phyloP scores from a whole-genome alignment of 1,140 invertebrate species.

The Calliopsis andreniformis region DNA sequence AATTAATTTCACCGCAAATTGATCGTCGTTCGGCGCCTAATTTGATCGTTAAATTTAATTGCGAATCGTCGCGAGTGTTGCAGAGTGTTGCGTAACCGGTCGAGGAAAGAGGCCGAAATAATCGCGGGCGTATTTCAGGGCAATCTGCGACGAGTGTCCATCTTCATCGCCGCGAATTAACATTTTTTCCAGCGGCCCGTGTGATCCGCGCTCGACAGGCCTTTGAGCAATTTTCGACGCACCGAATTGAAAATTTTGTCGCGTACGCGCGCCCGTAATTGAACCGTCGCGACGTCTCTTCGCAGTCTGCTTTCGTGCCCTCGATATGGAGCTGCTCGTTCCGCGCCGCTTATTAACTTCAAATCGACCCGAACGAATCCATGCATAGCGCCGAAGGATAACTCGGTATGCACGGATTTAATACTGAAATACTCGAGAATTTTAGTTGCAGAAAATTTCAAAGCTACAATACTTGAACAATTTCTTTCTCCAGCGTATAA shows the following conservation, averaged over 20 bases:
- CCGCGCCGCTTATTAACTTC: background rate
- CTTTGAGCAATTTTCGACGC: constrained; percentile 29
- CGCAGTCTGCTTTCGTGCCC: constrained; percentile 4
- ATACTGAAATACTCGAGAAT: too few species aligned
- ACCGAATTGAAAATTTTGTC: constrained; percentile 38
- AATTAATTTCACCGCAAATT: background rate
- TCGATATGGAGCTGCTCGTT: background rate
- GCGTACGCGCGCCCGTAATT: constrained; percentile 30
- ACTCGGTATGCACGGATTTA: background rate
- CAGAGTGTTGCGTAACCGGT: constrained; percentile 12
- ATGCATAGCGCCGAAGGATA: background rate
- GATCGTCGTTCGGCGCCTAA: background rate
- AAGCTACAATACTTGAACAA: too few species aligned
- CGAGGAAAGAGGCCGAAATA: constrained; percentile 3
- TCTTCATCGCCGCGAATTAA: constrained; percentile 44
- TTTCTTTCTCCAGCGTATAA: too few species aligned
- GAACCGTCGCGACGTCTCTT: background rate
- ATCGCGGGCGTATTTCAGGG: background rate
- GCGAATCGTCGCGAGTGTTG: background rate
- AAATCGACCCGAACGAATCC: background rate
- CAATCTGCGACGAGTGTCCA: constrained; percentile 13
- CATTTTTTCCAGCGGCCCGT: constrained; percentile 21
- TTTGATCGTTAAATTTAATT: background rate
- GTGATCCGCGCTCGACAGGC: constrained; percentile 2
- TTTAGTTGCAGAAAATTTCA: too few species aligned